These are phyloP conservation scores for Antitype chi DNA, from an alignment of 2,888 invertebrate genomes.

Conservation along the genomic window DNA sequence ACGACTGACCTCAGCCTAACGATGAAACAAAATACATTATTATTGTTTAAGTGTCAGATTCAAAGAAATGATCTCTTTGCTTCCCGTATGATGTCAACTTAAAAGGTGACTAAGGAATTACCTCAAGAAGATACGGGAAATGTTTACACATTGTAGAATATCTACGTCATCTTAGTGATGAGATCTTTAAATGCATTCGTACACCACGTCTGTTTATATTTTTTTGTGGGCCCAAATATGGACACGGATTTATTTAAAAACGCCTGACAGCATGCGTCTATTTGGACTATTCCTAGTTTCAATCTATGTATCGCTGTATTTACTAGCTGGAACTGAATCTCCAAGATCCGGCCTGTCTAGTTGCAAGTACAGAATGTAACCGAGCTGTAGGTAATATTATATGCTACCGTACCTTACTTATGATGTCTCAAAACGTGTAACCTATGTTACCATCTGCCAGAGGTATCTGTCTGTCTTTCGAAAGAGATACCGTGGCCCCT, in stretches of 20 bases:
- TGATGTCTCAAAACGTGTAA: too few species aligned
- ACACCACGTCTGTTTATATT: neutral
- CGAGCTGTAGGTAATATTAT: too few species aligned
- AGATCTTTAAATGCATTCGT: neutral
- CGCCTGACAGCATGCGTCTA: neutral
- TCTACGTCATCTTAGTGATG: neutral
- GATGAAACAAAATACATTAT: neutral
- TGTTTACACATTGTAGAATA: constrained; percentile 8
- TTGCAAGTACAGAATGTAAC: too few species aligned
- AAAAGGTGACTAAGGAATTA: constrained; percentile 14
- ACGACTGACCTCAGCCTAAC: neutral
- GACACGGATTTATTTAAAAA: neutral
- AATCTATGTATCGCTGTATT: neutral
- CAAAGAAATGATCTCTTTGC: neutral
- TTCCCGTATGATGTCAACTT: constrained; percentile 22
- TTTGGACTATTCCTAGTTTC: neutral
- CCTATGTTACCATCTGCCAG: too few species aligned
- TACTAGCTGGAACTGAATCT: too few species aligned
- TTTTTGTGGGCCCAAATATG: neutral
- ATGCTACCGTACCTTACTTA: too few species aligned
- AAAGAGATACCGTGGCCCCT: too few species aligned
- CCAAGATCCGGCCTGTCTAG: too few species aligned
- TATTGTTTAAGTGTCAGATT: neutral
- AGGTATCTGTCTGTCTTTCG: too few species aligned
- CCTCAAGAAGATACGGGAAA: constrained; percentile 6